Conservation (phyloP, 2,797 vertebrate species). For the Spinibarbus caldwelli region DNA sequence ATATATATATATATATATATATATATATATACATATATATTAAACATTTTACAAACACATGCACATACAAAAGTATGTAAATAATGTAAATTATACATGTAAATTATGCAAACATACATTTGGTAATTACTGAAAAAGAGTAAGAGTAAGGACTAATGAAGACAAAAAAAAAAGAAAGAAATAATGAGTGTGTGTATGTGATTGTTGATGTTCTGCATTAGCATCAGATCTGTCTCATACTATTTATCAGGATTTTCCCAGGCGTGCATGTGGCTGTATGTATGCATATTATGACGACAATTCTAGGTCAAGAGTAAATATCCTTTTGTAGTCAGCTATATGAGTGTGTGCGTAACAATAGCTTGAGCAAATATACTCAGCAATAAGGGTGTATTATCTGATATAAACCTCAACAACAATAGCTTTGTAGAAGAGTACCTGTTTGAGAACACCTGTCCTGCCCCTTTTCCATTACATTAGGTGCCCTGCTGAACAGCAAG, state of each 20-base stretch:
- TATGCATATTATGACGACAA: constrained; percentile 3
- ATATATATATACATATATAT: too few species aligned
- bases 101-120: not conserved
- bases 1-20: too few species aligned
- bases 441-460: not conserved
- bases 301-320: constrained; percentile 33
- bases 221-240: constrained; percentile 9
- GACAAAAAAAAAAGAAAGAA: not conserved
- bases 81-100: not conserved
- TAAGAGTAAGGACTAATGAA: not conserved
- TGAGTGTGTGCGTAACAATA: not conserved
- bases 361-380: constrained; percentile 28
- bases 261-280: not conserved
- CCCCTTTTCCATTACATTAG: not conserved
- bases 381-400: constrained; percentile 16
- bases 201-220: constrained; percentile 7
- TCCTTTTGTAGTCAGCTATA: not conserved
- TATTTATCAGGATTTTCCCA: not conserved
- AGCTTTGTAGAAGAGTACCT: not conserved
- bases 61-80: too few species aligned
- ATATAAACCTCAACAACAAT: constrained; percentile 13
- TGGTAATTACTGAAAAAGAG: not conserved
- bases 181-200: not conserved
- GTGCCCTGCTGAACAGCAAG: not conserved
- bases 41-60: too few species aligned